phyloP scores from a whole-genome alignment of 2,113 vertebrate species.

The Stomatorhinus ivindoensis region DNA sequence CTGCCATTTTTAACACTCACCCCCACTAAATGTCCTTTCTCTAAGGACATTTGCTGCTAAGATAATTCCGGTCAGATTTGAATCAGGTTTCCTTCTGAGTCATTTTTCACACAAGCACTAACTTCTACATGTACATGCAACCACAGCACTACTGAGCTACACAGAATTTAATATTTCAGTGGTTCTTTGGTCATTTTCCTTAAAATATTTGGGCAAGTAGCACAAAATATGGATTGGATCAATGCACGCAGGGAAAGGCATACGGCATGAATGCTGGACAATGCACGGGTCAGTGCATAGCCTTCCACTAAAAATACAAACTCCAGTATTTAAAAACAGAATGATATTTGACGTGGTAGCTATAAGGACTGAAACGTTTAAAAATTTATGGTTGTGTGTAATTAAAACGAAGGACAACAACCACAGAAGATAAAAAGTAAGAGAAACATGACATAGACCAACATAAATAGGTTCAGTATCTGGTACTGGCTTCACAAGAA shows the following conservation, averaged over 20 bases:
- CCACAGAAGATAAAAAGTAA: background rate
- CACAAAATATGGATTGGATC: background rate
- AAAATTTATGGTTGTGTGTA: background rate
- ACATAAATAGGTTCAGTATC: background rate
- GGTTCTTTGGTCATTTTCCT: background rate
- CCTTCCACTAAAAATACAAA: background rate
- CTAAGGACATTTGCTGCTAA: background rate
- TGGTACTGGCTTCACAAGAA: background rate
- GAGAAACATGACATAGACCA: background rate
- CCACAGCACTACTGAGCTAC: background rate
- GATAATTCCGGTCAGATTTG: background rate
- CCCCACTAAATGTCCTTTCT: background rate
- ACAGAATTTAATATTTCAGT: background rate
- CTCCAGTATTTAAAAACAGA: background rate
- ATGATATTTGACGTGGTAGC: background rate
- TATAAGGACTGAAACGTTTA: background rate
- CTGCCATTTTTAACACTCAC: background rate
- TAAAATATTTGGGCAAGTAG: background rate
- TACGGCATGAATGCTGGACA: background rate
- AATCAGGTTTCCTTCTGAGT: background rate
- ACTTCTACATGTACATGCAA: background rate
- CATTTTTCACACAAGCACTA: background rate
- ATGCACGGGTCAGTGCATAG: background rate
- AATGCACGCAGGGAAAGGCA: background rate
- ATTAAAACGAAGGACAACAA: background rate